Evolutionary conservation across 2,888 invertebrate species (phyloP).

Genomic region (Ypsolopha scabrella): DNA sequence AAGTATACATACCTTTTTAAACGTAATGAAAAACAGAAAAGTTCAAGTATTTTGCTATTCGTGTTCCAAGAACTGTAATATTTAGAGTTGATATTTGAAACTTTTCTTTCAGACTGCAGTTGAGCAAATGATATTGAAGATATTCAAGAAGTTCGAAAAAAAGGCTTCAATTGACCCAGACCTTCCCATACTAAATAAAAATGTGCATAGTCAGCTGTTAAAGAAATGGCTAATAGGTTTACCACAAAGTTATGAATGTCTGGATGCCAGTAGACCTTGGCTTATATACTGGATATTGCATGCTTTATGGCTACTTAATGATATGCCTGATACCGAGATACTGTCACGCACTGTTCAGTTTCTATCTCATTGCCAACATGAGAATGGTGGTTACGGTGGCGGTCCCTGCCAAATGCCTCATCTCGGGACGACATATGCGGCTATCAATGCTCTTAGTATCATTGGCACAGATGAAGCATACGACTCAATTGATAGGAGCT

Average conservation of each 20-base stretch:
- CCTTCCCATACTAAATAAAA: conserved; percentile 71
- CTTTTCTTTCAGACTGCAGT: conserved; percentile 43
- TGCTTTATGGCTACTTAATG: conserved; percentile 78
- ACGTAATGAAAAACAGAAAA: conserved; percentile 6
- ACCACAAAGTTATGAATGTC: conserved; percentile 79
- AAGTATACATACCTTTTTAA: no score
- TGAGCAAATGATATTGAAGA: conserved; percentile 41
- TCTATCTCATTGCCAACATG: conserved; percentile 76
- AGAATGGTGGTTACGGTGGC: conserved; percentile 91
- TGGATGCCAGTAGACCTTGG: conserved; percentile 98
- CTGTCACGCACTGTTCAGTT: conserved; percentile 48
- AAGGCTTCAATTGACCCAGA: conserved; percentile 60
- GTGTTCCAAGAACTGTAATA: no score
- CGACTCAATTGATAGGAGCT: conserved; percentile 84
- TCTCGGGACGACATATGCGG: conserved; percentile 97
- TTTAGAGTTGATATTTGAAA: background rate
- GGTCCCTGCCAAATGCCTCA: conserved; percentile 95
- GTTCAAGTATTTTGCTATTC: no score
- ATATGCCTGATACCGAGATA: conserved; percentile 53
- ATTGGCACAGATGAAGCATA: conserved; percentile 91
- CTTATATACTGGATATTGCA: conserved; percentile 97
- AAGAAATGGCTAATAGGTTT: conserved; percentile 76
- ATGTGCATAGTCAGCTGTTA: conserved; percentile 75
- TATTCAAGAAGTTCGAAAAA: conserved; percentile 51
- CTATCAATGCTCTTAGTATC: conserved; percentile 91